Evolutionary conservation across 2,888 invertebrate genomes (phyloP).

Genomic region (Griposia aprilina): DNA sequence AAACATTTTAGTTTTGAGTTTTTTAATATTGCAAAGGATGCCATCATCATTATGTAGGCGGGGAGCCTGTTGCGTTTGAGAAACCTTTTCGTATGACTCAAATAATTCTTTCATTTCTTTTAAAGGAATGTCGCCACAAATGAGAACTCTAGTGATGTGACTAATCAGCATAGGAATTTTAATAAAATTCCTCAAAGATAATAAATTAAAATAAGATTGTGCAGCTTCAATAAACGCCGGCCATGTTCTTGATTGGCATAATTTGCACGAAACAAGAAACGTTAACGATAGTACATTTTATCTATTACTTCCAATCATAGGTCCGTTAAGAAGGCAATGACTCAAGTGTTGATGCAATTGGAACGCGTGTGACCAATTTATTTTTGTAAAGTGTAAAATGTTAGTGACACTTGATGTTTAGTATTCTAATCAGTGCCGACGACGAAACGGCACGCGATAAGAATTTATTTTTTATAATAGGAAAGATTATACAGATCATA

Average conservation of each 20-base stretch:
- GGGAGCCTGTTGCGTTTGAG: background rate
- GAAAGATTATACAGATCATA: slow-evolving; percentile 24
- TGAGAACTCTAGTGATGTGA: slow-evolving; percentile 8
- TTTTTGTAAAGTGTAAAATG: slow-evolving; percentile 55
- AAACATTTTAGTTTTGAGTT: slow-evolving; percentile 44
- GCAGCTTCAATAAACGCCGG: background rate
- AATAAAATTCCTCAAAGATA: slow-evolving; percentile 13
- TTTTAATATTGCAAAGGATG: slow-evolving; percentile 31
- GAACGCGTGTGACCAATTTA: slow-evolving; percentile 60
- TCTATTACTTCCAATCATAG: slow-evolving; percentile 63
- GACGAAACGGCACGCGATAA: slow-evolving; percentile 57
- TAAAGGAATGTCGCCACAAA: slow-evolving; percentile 27
- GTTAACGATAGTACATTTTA: slow-evolving; percentile 40
- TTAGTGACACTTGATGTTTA: slow-evolving; percentile 64
- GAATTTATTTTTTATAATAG: slow-evolving; percentile 48
- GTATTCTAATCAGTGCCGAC: slow-evolving; percentile 64
- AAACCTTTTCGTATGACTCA: background rate
- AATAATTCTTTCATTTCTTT: background rate
- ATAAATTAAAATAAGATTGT: slow-evolving; percentile 15
- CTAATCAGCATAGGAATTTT: slow-evolving; percentile 28
- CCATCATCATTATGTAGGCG: background rate
- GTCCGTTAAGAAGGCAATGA: slow-evolving; percentile 59
- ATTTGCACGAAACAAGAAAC: slow-evolving; percentile 30
- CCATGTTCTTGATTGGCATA: slow-evolving; percentile 19
- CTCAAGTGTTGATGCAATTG: slow-evolving; percentile 63